phyloP scores from a whole-genome alignment of 37 sponge, comb jelly and placozoan genomes.

The Diacarnus erythraeanus region DNA sequence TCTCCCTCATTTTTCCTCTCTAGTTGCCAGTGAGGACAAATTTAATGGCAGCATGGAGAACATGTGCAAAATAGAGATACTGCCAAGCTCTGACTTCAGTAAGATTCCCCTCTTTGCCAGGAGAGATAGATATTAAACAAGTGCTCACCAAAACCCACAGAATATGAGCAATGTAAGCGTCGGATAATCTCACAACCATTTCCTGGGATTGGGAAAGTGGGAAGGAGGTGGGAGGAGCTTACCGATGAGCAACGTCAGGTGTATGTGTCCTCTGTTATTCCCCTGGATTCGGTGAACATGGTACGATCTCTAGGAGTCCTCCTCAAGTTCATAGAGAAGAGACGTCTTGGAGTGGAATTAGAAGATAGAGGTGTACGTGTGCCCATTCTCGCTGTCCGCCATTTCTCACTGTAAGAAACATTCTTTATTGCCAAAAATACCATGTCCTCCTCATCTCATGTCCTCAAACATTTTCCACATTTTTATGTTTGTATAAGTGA shows the following conservation, averaged over 20 bases:
- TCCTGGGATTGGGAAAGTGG: conserved; percentile 58
- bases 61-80: conserved; percentile 48
- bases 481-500: background rate
- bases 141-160: no score
- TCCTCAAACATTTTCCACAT: background rate
- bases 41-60: background rate
- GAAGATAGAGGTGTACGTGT: conserved; percentile 70
- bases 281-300: conserved; percentile 57
- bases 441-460: background rate
- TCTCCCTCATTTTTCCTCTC: background rate
- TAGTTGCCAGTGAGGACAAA: background rate
- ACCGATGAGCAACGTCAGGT: conserved; percentile 62
- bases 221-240: conserved; percentile 13
- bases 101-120: background rate
- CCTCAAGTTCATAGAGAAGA: conserved; percentile 89
- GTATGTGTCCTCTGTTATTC: conserved; percentile 67
- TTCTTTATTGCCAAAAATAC: background rate
- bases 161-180: conserved; percentile 53
- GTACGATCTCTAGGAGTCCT: conserved; percentile 84
- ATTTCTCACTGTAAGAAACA: conserved; percentile 75
- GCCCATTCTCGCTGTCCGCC: conserved; percentile 77
- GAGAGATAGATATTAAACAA: background rate
- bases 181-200: conserved; percentile 50
- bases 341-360: conserved; percentile 84
- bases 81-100: conserved; percentile 83